Conservation (phyloP, 2,797 vertebrate genomes). For the Eidolon dupreanum region DNA sequence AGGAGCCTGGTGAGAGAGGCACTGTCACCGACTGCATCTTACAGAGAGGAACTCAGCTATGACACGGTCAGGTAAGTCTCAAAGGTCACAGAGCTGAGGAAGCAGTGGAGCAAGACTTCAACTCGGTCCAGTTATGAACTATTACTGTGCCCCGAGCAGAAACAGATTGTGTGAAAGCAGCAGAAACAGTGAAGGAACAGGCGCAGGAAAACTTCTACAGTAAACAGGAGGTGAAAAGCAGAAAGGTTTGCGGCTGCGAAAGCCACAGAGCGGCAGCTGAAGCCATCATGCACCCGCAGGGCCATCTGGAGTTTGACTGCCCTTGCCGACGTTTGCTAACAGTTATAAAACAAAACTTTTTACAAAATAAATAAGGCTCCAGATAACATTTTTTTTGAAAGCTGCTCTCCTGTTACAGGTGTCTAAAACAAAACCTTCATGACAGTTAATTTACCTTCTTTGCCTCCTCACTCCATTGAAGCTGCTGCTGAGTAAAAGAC, state of each 20-base stretch:
- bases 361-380: not conserved
- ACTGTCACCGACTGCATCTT: not conserved
- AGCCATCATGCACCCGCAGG: not conserved
- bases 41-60: not conserved
- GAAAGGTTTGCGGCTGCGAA: not conserved
- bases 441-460: not conserved
- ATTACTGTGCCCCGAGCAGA: not conserved
- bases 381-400: slow-evolving; percentile 8
- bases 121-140: not conserved
- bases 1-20: not conserved
- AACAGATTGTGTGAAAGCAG: not conserved
- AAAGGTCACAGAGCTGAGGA: not conserved
- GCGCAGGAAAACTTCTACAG: not conserved
- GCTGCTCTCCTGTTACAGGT: not conserved
- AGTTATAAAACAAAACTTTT: not conserved
- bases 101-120: not conserved
- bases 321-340: not conserved
- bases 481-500: not conserved
- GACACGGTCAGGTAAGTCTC: not conserved
- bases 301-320: not conserved
- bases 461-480: not conserved
- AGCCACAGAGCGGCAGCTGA: not conserved
- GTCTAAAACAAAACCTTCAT: not conserved
- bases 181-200: not conserved
- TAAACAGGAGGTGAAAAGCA: not conserved